Evolutionary conservation across 2,113 vertebrate genomes (phyloP).

Genomic region (Psephotus haematonotus): DNA sequence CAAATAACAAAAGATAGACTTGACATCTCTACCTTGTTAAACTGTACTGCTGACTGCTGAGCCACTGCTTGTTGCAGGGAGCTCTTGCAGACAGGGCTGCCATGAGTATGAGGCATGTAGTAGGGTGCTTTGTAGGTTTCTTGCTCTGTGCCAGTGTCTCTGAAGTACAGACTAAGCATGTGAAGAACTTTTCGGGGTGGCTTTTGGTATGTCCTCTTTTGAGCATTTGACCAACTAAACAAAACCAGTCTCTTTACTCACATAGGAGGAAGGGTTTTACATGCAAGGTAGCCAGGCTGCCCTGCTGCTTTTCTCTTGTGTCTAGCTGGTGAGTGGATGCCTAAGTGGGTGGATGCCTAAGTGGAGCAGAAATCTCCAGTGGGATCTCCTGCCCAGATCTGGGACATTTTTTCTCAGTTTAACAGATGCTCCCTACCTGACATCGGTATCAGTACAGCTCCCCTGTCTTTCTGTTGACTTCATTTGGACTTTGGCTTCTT

Average conservation of each 20-base stretch:
- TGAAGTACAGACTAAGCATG: not conserved
- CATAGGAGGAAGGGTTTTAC: not conserved
- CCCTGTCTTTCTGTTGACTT: not conserved
- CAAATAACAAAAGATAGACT: not conserved
- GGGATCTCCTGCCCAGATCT: not conserved
- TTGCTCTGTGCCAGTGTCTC: not conserved
- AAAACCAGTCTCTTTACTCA: not conserved
- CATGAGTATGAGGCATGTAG: rapidly evolving
- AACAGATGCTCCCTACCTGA: not conserved
- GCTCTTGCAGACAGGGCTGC: not conserved
- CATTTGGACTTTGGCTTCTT: not conserved
- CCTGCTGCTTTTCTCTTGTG: not conserved
- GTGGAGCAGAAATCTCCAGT: not conserved
- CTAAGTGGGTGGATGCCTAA: not conserved
- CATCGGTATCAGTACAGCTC: not conserved
- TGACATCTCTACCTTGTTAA: not conserved
- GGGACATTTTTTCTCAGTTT: not conserved
- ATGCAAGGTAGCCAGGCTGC: not conserved
- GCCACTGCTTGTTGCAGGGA: not conserved
- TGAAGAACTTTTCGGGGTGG: not conserved
- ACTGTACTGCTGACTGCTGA: not conserved
- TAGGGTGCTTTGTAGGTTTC: not conserved
- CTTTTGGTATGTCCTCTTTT: not conserved
- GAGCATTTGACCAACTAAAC: not conserved
- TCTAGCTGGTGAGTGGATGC: not conserved